Conservation (phyloP, 2,113 vertebrate species). For the Artemisiospiza belli region DNA sequence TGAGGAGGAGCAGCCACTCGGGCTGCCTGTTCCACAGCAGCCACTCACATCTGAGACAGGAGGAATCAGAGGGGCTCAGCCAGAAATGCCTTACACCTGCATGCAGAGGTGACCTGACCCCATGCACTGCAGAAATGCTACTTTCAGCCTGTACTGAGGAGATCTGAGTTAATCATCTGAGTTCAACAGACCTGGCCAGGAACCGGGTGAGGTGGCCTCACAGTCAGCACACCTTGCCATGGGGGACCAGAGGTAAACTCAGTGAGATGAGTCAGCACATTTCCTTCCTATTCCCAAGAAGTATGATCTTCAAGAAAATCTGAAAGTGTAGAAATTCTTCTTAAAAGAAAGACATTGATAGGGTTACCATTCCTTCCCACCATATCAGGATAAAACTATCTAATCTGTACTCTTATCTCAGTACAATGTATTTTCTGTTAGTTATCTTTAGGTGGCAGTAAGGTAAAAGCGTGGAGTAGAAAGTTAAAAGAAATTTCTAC, state of each 20-base stretch:
- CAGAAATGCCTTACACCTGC: background rate
- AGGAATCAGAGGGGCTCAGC: background rate
- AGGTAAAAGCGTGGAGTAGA: slow-evolving; percentile 36
- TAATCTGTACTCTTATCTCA: background rate
- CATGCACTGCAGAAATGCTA: background rate
- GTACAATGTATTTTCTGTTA: slow-evolving; percentile 26
- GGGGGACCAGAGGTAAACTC: background rate
- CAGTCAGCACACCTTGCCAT: accelerated
- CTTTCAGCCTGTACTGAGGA: background rate
- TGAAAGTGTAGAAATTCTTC: background rate
- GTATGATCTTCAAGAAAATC: background rate
- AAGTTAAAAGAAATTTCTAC: background rate
- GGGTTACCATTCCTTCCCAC: background rate
- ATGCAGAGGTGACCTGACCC: background rate
- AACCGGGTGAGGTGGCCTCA: background rate
- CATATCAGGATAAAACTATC: background rate
- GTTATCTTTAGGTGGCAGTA: slow-evolving; percentile 59
- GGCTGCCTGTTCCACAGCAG: background rate
- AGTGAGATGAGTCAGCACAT: background rate
- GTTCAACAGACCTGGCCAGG: background rate
- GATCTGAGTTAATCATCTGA: background rate
- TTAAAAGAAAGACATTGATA: background rate
- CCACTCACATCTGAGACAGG: background rate
- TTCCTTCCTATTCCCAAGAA: background rate
- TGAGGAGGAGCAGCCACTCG: background rate